Evolutionary conservation across 2,888 invertebrate species (phyloP), one percentile per base, ranked within the genome.

Genomic region (Idaea straminata): DNA sequence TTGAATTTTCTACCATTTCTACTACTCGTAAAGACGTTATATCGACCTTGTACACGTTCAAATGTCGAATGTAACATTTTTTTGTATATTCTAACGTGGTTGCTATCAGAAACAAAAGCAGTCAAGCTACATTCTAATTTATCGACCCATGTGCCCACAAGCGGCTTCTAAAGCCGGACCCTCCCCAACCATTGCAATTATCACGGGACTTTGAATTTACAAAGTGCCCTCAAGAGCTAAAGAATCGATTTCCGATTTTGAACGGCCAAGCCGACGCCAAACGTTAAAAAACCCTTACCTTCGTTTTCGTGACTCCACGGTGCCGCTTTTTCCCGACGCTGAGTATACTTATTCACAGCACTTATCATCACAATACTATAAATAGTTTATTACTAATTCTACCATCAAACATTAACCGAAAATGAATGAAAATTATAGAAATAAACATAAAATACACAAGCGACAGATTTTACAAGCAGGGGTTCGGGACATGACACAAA

Each of bases 271-370:
- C 61, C 66, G 62, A 68, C 61, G 67, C 65, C 61, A 85, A 83
- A 88, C 87, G 90, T 89, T 88, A 84, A 86, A 87, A 85, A 83
- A 72, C 75, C 83, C 87, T 88, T 92, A 93, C 93, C 93, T 93
- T 91, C 93, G 89, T 93, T 93, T 93, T 92, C 92, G 91, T 88
- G 93, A 93, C 93, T 93, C 93, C 93, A 93, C 93, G 93, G 91
- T 93, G 93, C 93, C 91, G 93, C 88, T 89, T 93, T 93, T 89
- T 92, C 87, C 92, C 92, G 89, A 86, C 85, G 87, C 86, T 88
- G 86, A 89, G 83, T 92, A 92, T 89, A 89, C 86, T 90, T 91
- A 91, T 83, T 87, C 91, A 91, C 92, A 91, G 85, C 92, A 92
- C 92, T 90, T 92, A 89, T 89, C 92, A 92, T 92, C 92, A 92